Evolutionary conservation across 2,888 invertebrate genomes (phyloP).

Genomic region (Phorcus lineatus): DNA sequence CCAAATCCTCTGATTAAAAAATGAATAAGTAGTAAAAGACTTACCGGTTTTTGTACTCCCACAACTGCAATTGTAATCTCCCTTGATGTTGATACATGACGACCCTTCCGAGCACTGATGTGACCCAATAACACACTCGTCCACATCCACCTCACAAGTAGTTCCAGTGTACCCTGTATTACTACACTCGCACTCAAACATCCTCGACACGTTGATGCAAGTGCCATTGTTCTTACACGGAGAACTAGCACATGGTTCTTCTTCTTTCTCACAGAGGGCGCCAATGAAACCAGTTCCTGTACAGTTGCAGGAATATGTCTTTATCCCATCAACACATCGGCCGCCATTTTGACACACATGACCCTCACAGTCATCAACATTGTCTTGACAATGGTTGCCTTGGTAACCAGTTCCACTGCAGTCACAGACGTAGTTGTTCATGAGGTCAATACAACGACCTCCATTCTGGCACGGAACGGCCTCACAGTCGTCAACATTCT

Average conservation of each 20-base stretch:
- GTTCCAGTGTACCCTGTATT: constrained; percentile 55
- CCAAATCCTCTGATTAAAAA: too few relatives aligned
- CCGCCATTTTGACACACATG: constrained; percentile 58
- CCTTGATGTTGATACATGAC: constrained; percentile 51
- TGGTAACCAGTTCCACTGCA: constrained; percentile 58
- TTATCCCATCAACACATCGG: constrained; percentile 56
- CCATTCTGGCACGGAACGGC: constrained; percentile 57
- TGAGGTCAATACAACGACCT: constrained; percentile 52
- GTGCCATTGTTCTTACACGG: constrained; percentile 56
- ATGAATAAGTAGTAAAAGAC: not conserved
- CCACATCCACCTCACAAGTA: constrained; percentile 80
- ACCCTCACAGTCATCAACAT: constrained; percentile 48
- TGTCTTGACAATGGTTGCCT: constrained; percentile 47
- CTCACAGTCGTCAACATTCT: constrained; percentile 57
- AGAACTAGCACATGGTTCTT: constrained; percentile 30
- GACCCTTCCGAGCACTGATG: constrained; percentile 52
- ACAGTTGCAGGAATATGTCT: constrained; percentile 58
- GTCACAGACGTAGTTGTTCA: constrained; percentile 50
- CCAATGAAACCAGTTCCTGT: constrained; percentile 58
- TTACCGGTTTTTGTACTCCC: constrained; percentile 41
- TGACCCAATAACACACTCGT: constrained; percentile 84
- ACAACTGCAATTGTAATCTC: constrained; percentile 56
- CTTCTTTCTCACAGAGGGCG: constrained; percentile 42
- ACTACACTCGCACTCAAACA: constrained; percentile 48
- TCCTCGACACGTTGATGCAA: constrained; percentile 42